Conservation (phyloP, 2,888 invertebrate species). For the Cryptocephalus primarius region DNA sequence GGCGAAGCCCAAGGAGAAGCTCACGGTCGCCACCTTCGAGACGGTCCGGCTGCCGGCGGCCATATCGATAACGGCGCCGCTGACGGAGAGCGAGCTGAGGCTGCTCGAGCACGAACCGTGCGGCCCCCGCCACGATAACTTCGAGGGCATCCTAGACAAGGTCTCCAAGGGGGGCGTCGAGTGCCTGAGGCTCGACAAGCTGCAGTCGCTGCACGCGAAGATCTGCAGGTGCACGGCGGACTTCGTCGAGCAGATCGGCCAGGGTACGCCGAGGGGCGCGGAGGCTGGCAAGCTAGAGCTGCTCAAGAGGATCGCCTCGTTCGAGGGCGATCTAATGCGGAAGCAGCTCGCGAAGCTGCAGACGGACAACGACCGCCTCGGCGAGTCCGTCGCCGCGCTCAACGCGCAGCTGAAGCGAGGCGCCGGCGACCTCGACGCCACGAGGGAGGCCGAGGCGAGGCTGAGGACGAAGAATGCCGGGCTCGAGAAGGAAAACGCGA, state of each 20-base stretch:
- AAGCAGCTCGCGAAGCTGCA: conserved; percentile 24
- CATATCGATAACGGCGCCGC: conserved; percentile 14
- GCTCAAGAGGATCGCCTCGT: conserved; percentile 37
- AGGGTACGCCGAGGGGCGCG: conserved; percentile 18
- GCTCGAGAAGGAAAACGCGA: conserved; percentile 16
- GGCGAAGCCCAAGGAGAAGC: not conserved
- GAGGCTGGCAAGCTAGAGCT: conserved; percentile 38
- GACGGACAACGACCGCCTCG: conserved; percentile 18
- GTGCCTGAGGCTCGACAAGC: conserved; percentile 41
- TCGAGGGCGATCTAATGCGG: conserved; percentile 40
- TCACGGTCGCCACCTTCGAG: too few species aligned
- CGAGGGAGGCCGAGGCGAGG: conserved; percentile 6
- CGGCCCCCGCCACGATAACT: too few species aligned
- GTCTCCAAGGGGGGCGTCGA: too few species aligned
- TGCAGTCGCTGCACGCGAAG: conserved; percentile 44
- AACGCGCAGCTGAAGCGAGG: conserved; percentile 8
- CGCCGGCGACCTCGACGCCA: conserved; percentile 3
- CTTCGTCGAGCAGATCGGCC: conserved; percentile 21
- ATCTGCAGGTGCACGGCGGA: conserved; percentile 42
- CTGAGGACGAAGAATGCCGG: conserved; percentile 7
- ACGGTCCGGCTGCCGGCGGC: conserved; percentile 10
- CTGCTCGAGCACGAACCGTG: conserved; percentile 7
- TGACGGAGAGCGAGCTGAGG: conserved; percentile 15
- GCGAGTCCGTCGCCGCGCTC: conserved; percentile 14
- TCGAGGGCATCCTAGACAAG: too few species aligned